Base-by-base conservation (phyloP, 37 sponge, comb jelly and placozoan genomes). In the Tethya wilhelma region DNA sequence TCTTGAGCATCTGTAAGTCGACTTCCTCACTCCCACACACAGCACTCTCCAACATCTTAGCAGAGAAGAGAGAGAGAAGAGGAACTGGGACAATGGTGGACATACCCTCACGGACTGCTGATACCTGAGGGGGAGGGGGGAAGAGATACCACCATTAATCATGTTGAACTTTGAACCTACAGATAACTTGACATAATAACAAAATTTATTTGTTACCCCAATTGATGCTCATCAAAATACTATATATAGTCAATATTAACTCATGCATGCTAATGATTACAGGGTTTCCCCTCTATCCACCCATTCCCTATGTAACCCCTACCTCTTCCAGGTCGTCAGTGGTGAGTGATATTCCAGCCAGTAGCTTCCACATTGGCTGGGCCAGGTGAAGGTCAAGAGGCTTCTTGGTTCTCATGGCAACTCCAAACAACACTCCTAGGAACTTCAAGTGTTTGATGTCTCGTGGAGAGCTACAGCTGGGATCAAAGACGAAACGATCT, bases 381-480 rank as follows among this genome's bases (percentile, higher is more conserved):
- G 97, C 91, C 42, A 97, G 77, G 45, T 94, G 94, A 0, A 97
- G 86, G 69, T 85, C 86, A 4, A 97, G 69, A 23, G 97, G 97
- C 44, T 91, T 94, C 72, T 84, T 94, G 11, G 97, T 94, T 26
- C 97, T 64, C 53, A 97, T 91, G 58, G 92, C 91, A 33, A 97
- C 92, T 19, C 97, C 97, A 60, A 94, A 73, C 58, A 97, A 69
- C 37, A 97, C 69, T 28, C 97, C 97, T 34, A 97, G 64, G 84
- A 97, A 97, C 62, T 79, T 75, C 62, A 82, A 83, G 38, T 87
- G 83, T n/a, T 77, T 69, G 67, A 84, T 44, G 56, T 85, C 84
- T 33, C 70, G 86, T 28, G 84, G 60, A 43, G 77, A 69, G 19
- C 83, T 84, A 62, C 88, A 89, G 43, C 36, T 71, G 4, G 96